Percentiles rank a stretch among this genome's conserved stretches.
Evolutionary conservation across 2,888 invertebrate genomes (phyloP).

Genomic region (Sarcophaga caerulescens): DNA sequence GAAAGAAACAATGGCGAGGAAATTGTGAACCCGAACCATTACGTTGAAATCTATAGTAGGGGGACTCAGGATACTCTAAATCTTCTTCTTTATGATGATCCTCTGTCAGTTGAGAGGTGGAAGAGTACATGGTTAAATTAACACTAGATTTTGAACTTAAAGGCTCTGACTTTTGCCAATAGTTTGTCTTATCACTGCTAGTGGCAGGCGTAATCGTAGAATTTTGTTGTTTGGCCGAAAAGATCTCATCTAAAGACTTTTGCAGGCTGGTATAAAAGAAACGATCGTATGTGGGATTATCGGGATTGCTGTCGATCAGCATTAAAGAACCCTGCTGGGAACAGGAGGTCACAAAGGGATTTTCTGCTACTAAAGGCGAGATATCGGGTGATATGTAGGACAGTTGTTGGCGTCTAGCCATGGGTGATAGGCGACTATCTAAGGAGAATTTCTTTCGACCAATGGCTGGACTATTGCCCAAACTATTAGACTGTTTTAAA

Average conservation of each 20-base stretch:
- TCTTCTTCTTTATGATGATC: constrained; percentile 45
- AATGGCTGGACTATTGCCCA: constrained; percentile 77
- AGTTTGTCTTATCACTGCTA: constrained; percentile 62
- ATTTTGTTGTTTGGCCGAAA: constrained; percentile 68
- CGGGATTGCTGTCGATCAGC: constrained; percentile 72
- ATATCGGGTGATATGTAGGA: constrained; percentile 66
- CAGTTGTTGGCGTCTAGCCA: constrained; percentile 61
- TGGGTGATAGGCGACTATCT: constrained; percentile 77
- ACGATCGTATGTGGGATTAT: constrained; percentile 80
- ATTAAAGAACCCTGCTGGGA: constrained; percentile 67
- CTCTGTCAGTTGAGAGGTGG: constrained; percentile 72
- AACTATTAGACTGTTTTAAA: constrained; percentile 72
- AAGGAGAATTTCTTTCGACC: constrained; percentile 79
- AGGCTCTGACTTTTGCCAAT: constrained; percentile 74
- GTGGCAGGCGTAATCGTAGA: constrained; percentile 13
- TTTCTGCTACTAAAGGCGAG: constrained; percentile 62
- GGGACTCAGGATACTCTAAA: constrained; percentile 50
- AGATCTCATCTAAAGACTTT: constrained; percentile 78
- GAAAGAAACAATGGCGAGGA: constrained; percentile 80
- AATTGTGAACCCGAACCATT: constrained; percentile 81
- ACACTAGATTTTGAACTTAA: constrained; percentile 80
- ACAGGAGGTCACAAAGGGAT: constrained; percentile 55
- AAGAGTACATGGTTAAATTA: constrained; percentile 80
- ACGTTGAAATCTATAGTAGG: constrained; percentile 76
- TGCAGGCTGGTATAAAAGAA: constrained; percentile 79